A percentile compares a stretch with the other conserved stretches of the same genome.
phyloP scores from a whole-genome alignment of 2,797 vertebrate species.

The Corythornis leucogaster region DNA sequence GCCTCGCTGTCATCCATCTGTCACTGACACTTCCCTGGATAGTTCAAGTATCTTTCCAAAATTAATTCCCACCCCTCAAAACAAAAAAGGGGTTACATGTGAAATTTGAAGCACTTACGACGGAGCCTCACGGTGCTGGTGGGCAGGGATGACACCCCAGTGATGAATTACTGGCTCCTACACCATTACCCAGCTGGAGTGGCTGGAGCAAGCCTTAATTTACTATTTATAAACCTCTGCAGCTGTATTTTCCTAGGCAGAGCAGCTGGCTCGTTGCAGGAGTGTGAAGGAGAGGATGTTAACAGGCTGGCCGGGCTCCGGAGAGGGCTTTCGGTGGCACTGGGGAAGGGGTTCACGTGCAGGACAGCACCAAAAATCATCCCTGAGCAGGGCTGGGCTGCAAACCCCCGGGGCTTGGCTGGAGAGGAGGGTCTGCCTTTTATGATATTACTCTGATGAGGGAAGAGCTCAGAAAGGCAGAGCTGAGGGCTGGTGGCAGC shows the following conservation, averaged over 20 bases:
- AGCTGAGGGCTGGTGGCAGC: background rate
- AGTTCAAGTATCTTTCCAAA: background rate
- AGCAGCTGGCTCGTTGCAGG: conserved; percentile 64
- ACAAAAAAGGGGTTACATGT: background rate
- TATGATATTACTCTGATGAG: background rate
- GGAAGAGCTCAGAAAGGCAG: background rate
- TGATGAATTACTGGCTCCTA: conserved; percentile 55
- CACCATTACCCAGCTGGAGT: conserved; percentile 58
- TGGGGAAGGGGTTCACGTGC: conserved; percentile 35
- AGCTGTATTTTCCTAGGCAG: conserved; percentile 74
- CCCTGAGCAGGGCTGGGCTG: background rate
- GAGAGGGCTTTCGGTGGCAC: background rate
- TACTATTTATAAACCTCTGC: conserved; percentile 73
- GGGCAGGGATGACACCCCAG: conserved; percentile 41
- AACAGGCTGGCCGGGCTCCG: conserved; percentile 59
- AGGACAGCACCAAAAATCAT: background rate
- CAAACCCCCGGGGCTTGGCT: background rate
- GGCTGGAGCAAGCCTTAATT: conserved; percentile 70
- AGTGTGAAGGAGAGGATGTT: conserved; percentile 76
- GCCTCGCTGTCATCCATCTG: background rate
- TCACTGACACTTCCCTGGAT: background rate
- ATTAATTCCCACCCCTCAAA: background rate
- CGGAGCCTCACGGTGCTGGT: background rate
- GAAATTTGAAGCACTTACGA: background rate
- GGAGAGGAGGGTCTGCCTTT: accelerated